Base-by-base conservation (phyloP, 2,797 vertebrate species). In the Meda fulgida region DNA sequence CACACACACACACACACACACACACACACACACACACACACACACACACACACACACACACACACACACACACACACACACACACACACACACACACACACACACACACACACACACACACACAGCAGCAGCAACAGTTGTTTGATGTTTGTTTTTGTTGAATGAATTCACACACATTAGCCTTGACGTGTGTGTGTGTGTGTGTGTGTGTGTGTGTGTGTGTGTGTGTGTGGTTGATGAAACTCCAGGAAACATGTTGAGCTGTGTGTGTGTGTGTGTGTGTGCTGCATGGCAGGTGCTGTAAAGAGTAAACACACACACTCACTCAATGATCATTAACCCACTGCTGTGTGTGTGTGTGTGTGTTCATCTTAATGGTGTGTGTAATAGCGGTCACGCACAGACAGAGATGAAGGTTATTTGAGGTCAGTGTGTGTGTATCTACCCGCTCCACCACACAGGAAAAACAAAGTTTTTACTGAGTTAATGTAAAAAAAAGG, bases 191-290 rank as follows among this genome's bases (percentile, higher is more conserved):
- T 71, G 46, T 76, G 78, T 81, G 65, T 72, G 19, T 63, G 67
- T 46, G 38, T 46, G 40, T 58, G 23, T 48, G 26, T 76, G 55
- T 71, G 78, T 18, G 69, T 48, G 38, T 90, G 53, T 77, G 65
- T 84, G 70, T 38, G 75, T 53, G n/a, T 75, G 16, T 36, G 34
- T 36, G 34, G 86, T 87, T 93, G 90, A 91, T 90, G 89, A 92
- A 92, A 93, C 86, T 75, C 79, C 31, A 73, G 87, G 90, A 83
- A 90, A 90, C 91, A 85, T 76, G 82, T 88, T 80, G 85, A 80
- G 85, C 70, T 89, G 43, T 81, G 83, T 85, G 78, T 55, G 53
- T 36, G 73, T 55, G 53, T 38, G 73, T n/a, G 11, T 78, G 78
- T 89, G 80, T 83, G 84, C 80, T 83, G 78, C 76, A 79, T 80